Conservation (phyloP, 2,113 vertebrate species). For the Rallus limicola region DNA sequence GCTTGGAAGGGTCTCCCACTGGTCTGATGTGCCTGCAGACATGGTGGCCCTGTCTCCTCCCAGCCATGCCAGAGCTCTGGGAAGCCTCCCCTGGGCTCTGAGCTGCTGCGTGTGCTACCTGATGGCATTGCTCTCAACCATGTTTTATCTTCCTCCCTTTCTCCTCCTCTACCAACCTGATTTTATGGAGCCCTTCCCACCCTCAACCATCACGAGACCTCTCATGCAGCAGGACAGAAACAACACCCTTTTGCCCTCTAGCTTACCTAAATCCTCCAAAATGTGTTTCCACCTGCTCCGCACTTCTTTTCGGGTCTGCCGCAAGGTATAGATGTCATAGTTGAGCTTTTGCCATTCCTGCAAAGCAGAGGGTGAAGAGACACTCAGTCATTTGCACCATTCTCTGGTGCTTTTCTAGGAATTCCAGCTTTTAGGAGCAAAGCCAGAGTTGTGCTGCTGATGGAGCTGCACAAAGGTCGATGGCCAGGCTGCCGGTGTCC, state of each 20-base stretch:
- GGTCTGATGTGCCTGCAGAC: neutral
- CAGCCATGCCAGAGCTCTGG: accelerated
- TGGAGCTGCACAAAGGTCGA: accelerated
- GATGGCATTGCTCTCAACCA: neutral
- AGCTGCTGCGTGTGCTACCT: neutral
- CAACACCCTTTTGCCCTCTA: neutral
- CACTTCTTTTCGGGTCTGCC: slow-evolving; percentile 84
- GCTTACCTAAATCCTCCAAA: slow-evolving; percentile 87
- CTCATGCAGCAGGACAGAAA: neutral
- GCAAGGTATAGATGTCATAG: slow-evolving; percentile 87
- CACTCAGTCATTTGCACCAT: neutral
- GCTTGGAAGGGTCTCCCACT: neutral
- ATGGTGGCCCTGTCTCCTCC: accelerated
- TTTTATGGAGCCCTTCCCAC: neutral
- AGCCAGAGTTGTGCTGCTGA: neutral
- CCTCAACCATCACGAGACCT: neutral
- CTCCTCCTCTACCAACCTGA: neutral
- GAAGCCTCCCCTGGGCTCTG: neutral
- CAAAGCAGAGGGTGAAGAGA: slow-evolving; percentile 4
- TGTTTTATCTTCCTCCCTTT: neutral
- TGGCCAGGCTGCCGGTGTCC: neutral
- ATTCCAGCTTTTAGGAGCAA: neutral
- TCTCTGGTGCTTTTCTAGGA: neutral
- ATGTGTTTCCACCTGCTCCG: slow-evolving; percentile 87
- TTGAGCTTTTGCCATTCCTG: slow-evolving; percentile 96